Base-by-base conservation (phyloP, 2,888 invertebrate genomes). In the Epiblema foenella region DNA sequence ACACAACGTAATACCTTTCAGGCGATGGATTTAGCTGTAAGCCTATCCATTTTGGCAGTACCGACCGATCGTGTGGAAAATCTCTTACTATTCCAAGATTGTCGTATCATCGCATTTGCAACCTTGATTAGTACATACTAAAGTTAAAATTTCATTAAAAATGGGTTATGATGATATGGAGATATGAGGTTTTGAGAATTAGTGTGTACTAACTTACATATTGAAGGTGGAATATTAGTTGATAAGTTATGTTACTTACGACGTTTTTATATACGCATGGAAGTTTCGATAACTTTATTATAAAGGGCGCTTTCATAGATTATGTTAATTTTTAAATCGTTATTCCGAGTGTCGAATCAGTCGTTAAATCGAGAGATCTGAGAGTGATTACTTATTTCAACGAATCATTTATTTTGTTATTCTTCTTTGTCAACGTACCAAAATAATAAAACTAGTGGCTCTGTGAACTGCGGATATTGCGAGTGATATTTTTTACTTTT, bases 211-310 rank as follows among this genome's bases (percentile, higher is more conserved):
- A 0, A 12, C 39, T 39, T 12, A 39, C 39, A n/a, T 12, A 1
- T n/a, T 42, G 42, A 59, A 42, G 20, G 42, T 24, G 20, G 20
- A 46, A 24, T 42, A 39, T 59, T n/a, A 10, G 24, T 29, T 4
- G 5, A n/a, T n/a, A 12, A 12, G 7, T 20, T 29, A 29, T 49
- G 46, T 29, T 24, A 46, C n/a, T 17, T 60, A 60, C 24, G 60
- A 60, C 60, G 2, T 46, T 59, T 24, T n/a, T 1, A 5, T 4
- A 49, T 24, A 11, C 46, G 29, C 46, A 29, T 29, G n/a, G 8
- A 64, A 39, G 37, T 39, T 54, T 71, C 66, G 60, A 70, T 66
- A 66, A 46, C 60, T 71, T 71, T 71, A 66, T 66, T 71, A 49
- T 51, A 71, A 71, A 71, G 67, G 60, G 62, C 37, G 56, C 67